Conservation (phyloP, 2,113 vertebrate genomes). For the Mastomys natalensis region DNA sequence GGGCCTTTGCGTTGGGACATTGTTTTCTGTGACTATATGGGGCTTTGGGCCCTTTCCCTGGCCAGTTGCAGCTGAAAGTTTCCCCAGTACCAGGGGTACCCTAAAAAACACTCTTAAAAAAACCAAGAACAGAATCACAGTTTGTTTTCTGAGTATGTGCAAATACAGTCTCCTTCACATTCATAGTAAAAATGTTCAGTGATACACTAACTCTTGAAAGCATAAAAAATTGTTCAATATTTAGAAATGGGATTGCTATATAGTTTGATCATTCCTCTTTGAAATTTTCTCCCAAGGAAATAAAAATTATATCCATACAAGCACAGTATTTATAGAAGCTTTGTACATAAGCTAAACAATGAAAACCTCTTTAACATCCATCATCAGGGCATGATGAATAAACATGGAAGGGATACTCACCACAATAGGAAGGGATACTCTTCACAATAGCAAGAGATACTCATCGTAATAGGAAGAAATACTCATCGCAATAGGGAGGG, state of each 20-base stretch:
- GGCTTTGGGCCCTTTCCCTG: background rate
- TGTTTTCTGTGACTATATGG: background rate
- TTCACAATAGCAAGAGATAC: background rate
- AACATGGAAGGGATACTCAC: background rate
- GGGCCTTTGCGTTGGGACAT: background rate
- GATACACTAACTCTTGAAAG: background rate
- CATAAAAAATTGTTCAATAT: background rate
- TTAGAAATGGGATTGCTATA: background rate
- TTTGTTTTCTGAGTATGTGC: background rate
- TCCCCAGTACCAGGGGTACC: rapidly evolving
- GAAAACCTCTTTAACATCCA: background rate
- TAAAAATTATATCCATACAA: background rate
- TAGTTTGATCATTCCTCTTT: background rate
- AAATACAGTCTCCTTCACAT: background rate
- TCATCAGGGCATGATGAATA: background rate
- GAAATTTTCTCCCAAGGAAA: background rate
- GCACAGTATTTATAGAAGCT: background rate
- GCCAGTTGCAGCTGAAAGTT: background rate
- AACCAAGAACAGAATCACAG: background rate
- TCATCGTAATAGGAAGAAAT: background rate
- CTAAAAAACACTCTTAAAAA: background rate
- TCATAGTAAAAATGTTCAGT: background rate
- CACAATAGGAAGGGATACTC: background rate
- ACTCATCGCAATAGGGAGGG: background rate
- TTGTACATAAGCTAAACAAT: background rate